phyloP scores from a whole-genome alignment of 2,113 vertebrate genomes.

The Notiomystis cincta region DNA sequence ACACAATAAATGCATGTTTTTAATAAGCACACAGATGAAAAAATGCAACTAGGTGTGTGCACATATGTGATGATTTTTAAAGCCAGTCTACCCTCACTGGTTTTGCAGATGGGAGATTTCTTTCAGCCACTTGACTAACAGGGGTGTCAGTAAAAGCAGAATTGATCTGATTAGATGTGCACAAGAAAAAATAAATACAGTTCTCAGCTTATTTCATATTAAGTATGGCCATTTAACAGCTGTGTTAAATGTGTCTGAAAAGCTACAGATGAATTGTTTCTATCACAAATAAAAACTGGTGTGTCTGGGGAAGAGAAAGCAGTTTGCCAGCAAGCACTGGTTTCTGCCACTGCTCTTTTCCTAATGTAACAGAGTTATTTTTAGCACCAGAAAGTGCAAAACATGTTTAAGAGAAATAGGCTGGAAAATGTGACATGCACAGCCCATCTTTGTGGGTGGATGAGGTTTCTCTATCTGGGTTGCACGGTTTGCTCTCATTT shows the following conservation, averaged over 20 bases:
- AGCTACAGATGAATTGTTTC: neutral
- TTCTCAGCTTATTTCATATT: neutral
- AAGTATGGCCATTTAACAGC: neutral
- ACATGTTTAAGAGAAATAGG: constrained; percentile 57
- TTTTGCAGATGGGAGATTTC: neutral
- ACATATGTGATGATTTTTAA: accelerated
- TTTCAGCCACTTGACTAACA: neutral
- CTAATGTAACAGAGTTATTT: constrained; percentile 38
- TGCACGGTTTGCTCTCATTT: constrained; percentile 29
- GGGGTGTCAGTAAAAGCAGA: neutral
- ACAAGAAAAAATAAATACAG: accelerated
- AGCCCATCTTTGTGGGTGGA: constrained; percentile 47
- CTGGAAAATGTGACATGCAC: constrained; percentile 61
- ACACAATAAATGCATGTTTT: neutral
- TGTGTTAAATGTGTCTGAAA: neutral
- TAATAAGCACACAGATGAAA: neutral
- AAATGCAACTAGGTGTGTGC: neutral
- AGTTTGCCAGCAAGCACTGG: neutral
- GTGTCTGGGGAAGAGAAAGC: neutral
- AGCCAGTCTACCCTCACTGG: neutral
- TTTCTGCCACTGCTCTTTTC: neutral
- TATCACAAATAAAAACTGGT: neutral
- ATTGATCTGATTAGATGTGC: neutral
- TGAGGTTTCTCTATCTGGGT: constrained; percentile 3
- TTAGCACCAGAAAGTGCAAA: constrained; percentile 50